These are phyloP conservation scores for Lordiphosa mommai DNA, from an alignment of 1,140 invertebrate species.

Conservation along the genomic window DNA sequence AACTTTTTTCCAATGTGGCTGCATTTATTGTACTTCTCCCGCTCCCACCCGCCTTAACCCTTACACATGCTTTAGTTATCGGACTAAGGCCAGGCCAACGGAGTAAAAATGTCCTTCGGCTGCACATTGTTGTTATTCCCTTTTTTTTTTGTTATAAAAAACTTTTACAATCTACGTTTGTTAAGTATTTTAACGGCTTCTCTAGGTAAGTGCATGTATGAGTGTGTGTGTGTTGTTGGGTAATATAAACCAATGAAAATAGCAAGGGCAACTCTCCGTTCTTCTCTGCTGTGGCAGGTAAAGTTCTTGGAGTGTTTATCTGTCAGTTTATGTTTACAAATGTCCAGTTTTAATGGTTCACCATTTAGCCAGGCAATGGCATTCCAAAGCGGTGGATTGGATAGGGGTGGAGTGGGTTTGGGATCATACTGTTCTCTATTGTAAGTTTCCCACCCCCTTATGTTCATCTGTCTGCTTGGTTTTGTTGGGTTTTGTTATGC, in stretches of 20 bases:
- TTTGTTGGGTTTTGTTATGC: background rate
- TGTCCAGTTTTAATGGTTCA: conserved; percentile 71
- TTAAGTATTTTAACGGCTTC: conserved; percentile 75
- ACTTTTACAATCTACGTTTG: conserved; percentile 77
- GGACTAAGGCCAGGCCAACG: conserved; percentile 6
- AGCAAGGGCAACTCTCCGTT: conserved; percentile 55
- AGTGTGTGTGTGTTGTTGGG: conserved; percentile 3
- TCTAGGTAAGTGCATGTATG: conserved; percentile 22
- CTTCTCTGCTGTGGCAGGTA: conserved; percentile 21
- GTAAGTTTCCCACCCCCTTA: conserved; percentile 11
- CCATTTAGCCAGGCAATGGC: conserved; percentile 51
- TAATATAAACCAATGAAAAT: conserved; percentile 70
- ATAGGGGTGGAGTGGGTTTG: background rate
- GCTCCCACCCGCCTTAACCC: background rate
- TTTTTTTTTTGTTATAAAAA: conserved; percentile 75
- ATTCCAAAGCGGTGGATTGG: background rate
- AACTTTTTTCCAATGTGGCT: conserved; percentile 27
- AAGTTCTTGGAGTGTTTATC: conserved; percentile 69
- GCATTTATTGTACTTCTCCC: conserved; percentile 35
- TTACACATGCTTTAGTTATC: conserved; percentile 7
- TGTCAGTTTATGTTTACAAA: conserved; percentile 77
- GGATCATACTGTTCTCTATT: conserved; percentile 43
- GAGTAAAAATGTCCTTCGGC: conserved; percentile 56
- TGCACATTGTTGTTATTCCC: conserved; percentile 55
- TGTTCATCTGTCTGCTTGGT: conserved; percentile 10